These are phyloP conservation scores for Lissocephala sabroskyi DNA, from an alignment of 2,888 invertebrate genomes.

Conservation along the genomic window DNA sequence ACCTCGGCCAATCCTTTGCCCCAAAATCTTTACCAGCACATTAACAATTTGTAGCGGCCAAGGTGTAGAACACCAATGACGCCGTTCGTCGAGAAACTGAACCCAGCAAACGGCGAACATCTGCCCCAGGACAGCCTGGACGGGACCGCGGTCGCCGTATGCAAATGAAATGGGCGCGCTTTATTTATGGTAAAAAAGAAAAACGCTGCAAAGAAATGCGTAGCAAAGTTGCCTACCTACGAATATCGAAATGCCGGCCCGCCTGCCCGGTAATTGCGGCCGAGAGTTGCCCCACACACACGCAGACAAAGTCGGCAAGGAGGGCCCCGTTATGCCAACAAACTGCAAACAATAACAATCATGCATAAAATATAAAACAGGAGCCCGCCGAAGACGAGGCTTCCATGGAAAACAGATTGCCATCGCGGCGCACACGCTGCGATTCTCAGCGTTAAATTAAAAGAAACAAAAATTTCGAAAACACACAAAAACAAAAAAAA, in stretches of 20 bases:
- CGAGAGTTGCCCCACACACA: conserved; percentile 52
- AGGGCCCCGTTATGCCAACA: conserved; percentile 38
- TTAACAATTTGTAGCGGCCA: no score
- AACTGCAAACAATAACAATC: conserved; percentile 63
- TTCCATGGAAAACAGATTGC: conserved; percentile 13
- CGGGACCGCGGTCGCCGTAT: no score
- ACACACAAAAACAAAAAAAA: no score
- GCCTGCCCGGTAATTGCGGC: no score
- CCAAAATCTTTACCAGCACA: no score
- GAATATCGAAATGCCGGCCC: no score
- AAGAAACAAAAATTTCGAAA: background rate
- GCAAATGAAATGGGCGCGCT: conserved; percentile 61
- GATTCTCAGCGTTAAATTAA: conserved; percentile 13
- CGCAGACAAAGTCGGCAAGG: no score
- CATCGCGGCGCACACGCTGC: conserved; percentile 53
- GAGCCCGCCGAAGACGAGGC: background rate
- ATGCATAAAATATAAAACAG: conserved; percentile 45
- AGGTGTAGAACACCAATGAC: no score
- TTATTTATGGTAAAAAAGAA: conserved; percentile 32
- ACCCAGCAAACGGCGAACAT: no score
- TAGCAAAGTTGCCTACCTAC: conserved; percentile 3
- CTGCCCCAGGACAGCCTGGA: no score
- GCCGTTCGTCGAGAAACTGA: no score
- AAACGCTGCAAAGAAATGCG: conserved; percentile 21
- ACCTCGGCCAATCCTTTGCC: no score